Evolutionary conservation across 2,888 invertebrate species (phyloP).

Genomic region (Andrena haemorrhoa): DNA sequence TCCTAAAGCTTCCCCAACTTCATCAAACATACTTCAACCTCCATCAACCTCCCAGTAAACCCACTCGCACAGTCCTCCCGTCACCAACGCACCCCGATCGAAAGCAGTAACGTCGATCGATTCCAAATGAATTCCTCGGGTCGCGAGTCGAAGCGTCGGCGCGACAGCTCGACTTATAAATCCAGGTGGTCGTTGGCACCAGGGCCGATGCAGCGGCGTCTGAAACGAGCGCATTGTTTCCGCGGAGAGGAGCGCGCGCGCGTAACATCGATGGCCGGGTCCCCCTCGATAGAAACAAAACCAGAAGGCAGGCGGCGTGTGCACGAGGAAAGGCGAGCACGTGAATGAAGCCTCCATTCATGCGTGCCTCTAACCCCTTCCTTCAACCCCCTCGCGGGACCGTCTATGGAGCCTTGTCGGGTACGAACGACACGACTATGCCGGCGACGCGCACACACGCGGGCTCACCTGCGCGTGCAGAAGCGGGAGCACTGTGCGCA

Average conservation of each 20-base stretch:
- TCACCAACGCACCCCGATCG: too few species aligned
- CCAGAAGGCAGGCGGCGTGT: conserved; percentile 37
- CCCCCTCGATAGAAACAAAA: conserved; percentile 52
- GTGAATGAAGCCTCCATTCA: conserved; percentile 80
- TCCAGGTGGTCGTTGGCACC: conserved; percentile 8
- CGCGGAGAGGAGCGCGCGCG: conserved; percentile 24
- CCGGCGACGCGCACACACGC: conserved; percentile 15
- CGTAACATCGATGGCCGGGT: conserved; percentile 25
- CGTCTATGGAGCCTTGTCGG: conserved; percentile 57
- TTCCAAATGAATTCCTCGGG: neutral
- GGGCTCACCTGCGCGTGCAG: neutral
- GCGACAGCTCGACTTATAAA: conserved; percentile 10
- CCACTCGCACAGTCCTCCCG: too few species aligned
- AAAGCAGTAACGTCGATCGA: too few species aligned
- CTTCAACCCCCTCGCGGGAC: conserved; percentile 62
- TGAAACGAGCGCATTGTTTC: conserved; percentile 54
- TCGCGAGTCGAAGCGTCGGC: neutral
- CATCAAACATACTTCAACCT: too few species aligned
- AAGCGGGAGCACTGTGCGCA: conserved; percentile 10
- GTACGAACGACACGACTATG: conserved; percentile 53
- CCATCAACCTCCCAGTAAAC: too few species aligned
- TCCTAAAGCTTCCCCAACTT: too few species aligned
- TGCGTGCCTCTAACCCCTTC: conserved; percentile 68
- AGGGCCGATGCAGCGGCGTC: conserved; percentile 3
- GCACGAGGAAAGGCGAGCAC: conserved; percentile 57